Percentiles rank a stretch among this genome's conserved stretches.
These are phyloP conservation scores for Cololabis saira DNA, from an alignment of 2,113 vertebrate genomes.

Conservation along the genomic window DNA sequence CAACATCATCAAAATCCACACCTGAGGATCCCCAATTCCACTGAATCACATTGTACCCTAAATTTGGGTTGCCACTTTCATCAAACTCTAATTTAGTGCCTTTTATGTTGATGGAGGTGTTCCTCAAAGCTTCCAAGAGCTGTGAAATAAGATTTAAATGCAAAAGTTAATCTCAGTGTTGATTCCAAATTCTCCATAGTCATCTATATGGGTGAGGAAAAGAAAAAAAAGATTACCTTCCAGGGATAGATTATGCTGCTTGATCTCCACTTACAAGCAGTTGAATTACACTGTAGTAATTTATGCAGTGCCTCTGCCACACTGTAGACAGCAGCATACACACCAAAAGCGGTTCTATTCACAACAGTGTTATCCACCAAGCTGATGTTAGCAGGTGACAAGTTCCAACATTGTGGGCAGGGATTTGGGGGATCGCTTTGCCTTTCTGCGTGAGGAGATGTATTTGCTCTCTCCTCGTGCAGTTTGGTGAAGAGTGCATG, in stretches of 20 bases:
- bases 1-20: constrained; percentile 67
- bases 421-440: constrained; percentile 28
- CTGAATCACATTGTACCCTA: constrained; percentile 81
- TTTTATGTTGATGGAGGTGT: constrained; percentile 64
- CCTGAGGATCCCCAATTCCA: constrained; percentile 79
- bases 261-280: constrained; percentile 5
- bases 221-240: constrained; percentile 79
- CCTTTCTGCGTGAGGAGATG: neutral
- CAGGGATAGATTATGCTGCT: constrained; percentile 78
- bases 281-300: constrained; percentile 75
- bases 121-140: constrained; percentile 71
- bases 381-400: constrained; percentile 65
- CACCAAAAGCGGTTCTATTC: constrained; percentile 67
- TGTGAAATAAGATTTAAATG: constrained; percentile 42
- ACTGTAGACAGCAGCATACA: constrained; percentile 83
- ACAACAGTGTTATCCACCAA: constrained; percentile 23
- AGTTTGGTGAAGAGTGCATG: constrained; percentile 67
- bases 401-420: constrained; percentile 75
- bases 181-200: neutral
- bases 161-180: neutral
- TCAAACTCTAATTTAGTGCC: constrained; percentile 79
- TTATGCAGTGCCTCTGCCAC: constrained; percentile 87
- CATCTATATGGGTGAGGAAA: neutral
- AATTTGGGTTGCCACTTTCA: constrained; percentile 76
- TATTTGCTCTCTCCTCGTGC: constrained; percentile 31